These are phyloP conservation scores for Drosophila suzukii DNA, from an alignment of 1,140 invertebrate genomes.

Conservation along the genomic window DNA sequence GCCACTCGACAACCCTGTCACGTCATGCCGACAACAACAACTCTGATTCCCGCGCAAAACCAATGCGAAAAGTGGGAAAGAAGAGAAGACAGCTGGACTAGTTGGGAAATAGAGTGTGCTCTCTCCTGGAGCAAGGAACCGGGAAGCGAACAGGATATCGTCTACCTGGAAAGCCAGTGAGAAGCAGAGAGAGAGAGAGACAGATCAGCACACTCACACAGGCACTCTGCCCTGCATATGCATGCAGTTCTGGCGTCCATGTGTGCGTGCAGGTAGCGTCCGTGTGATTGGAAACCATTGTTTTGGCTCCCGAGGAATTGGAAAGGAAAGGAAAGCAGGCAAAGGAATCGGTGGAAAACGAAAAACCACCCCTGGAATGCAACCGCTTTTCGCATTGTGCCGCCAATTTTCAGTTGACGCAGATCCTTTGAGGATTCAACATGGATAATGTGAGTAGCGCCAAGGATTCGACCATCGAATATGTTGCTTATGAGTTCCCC, in stretches of 20 bases:
- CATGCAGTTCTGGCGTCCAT: neutral
- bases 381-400: conserved; percentile 66
- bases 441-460: conserved; percentile 65
- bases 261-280: conserved; percentile 53
- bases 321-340: conserved; percentile 14
- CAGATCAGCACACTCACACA: conserved; percentile 3
- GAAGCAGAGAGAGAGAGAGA: neutral
- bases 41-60: conserved; percentile 56
- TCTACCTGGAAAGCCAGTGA: conserved; percentile 45
- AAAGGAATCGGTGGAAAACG: conserved; percentile 32
- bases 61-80: conserved; percentile 23
- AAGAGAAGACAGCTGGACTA: conserved; percentile 37
- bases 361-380: conserved; percentile 57
- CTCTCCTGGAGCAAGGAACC: conserved; percentile 7
- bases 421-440: conserved; percentile 31
- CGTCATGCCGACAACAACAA: conserved; percentile 3
- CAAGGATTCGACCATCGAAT: neutral
- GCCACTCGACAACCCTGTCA: conserved; percentile 39
- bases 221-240: conserved; percentile 15
- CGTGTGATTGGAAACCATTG: conserved; percentile 68
- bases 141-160: conserved; percentile 23
- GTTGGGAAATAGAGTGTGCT: conserved; percentile 57
- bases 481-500: neutral
- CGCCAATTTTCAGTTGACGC: conserved; percentile 71
- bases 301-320: conserved; percentile 13